A percentile compares a stretch with the other conserved stretches of the same genome.
These are phyloP conservation scores for Xestia sexstrigata DNA, from an alignment of 2,888 invertebrate genomes.

Conservation along the genomic window DNA sequence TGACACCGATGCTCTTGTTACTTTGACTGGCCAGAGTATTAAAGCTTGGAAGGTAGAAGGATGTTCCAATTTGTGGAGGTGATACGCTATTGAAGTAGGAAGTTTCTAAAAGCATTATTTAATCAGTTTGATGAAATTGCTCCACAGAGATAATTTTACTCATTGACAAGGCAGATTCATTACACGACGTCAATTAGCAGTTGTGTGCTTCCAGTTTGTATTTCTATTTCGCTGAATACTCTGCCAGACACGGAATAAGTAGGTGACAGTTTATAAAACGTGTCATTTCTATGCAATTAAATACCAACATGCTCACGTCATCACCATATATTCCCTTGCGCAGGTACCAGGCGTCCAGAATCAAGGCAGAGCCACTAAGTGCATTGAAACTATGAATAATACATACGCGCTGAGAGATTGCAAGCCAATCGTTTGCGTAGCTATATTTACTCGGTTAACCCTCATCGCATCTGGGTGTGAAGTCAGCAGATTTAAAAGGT, in stretches of 20 bases:
- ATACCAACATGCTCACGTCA: background rate
- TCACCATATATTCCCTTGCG: slow-evolving; percentile 5
- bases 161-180: background rate
- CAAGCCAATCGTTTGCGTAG: slow-evolving; percentile 51
- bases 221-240: background rate
- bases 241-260: background rate
- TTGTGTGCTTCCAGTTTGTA: background rate
- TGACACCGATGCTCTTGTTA: background rate
- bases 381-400: slow-evolving; percentile 65
- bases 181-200: no score
- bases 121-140: background rate
- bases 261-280: background rate
- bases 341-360: slow-evolving; percentile 40
- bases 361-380: slow-evolving; percentile 47
- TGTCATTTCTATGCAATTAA: background rate
- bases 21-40: slow-evolving; percentile 6
- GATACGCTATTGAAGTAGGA: background rate
- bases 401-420: slow-evolving; percentile 63
- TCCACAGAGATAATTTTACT: background rate
- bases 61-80: background rate
- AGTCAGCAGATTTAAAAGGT: slow-evolving; percentile 10
- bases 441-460: slow-evolving; percentile 26
- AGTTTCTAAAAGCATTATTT: slow-evolving; percentile 7
- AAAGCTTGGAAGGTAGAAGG: background rate
- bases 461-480: background rate